Evolutionary conservation across 2,888 invertebrate species (phyloP).

Genomic region (Helobdella robusta): DNA sequence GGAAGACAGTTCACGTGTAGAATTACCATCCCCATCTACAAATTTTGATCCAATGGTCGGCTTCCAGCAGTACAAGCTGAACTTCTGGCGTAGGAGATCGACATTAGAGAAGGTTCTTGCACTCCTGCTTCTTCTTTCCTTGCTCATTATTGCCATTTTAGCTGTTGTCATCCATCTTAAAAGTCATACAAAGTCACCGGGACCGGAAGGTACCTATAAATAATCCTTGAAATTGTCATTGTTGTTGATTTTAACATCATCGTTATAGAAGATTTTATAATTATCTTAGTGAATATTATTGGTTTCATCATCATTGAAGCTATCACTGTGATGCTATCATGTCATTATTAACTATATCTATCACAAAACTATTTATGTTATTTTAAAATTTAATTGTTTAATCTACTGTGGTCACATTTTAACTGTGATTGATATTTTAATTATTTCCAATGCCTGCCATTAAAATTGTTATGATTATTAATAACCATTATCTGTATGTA

Average conservation of each 20-base stretch:
- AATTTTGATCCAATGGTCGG: slow-evolving; percentile 40
- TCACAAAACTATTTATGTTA: too few species aligned
- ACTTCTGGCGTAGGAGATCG: slow-evolving; percentile 41
- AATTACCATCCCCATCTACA: slow-evolving; percentile 39
- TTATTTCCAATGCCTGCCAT: too few species aligned
- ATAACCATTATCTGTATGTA: too few species aligned
- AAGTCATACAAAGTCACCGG: background rate
- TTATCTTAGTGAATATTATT: too few species aligned
- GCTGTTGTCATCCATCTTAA: slow-evolving; percentile 29
- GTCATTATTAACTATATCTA: too few species aligned
- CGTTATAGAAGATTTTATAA: background rate
- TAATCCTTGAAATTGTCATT: background rate
- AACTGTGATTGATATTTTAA: too few species aligned
- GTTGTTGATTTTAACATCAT: background rate
- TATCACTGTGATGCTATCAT: too few species aligned
- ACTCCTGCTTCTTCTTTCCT: slow-evolving; percentile 36
- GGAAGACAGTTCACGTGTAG: slow-evolving; percentile 43
- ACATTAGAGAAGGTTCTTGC: slow-evolving; percentile 40
- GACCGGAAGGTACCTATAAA: background rate
- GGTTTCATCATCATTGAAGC: too few species aligned
- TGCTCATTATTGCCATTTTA: slow-evolving; percentile 38
- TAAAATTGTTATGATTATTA: too few species aligned
- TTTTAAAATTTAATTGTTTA: too few species aligned
- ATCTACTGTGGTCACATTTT: too few species aligned
- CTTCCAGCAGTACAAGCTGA: slow-evolving; percentile 40